Conservation (phyloP, 2,888 invertebrate genomes). For the Serripes groenlandicus region DNA sequence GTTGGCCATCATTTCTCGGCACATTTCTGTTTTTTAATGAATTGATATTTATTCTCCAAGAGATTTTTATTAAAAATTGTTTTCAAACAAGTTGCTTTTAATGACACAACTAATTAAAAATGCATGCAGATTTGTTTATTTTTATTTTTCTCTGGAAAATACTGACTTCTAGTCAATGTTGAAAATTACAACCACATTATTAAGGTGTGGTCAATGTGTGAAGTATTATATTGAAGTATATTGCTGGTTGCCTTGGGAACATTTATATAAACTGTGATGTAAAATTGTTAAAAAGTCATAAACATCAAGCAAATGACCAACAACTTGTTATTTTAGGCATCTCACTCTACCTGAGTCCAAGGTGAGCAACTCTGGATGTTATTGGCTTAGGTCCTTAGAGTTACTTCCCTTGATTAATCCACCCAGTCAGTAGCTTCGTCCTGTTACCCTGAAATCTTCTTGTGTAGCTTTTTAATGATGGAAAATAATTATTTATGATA, state of each 20-base stretch:
- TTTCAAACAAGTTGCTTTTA: too few species aligned
- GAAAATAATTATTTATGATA: constrained; percentile 50
- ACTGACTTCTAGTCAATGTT: too few species aligned
- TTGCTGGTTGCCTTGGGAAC: constrained; percentile 10
- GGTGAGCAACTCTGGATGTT: constrained; percentile 72
- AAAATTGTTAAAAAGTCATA: constrained; percentile 4
- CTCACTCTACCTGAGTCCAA: constrained; percentile 51
- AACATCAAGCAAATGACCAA: constrained; percentile 30
- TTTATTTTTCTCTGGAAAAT: too few species aligned
- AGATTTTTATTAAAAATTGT: too few species aligned
- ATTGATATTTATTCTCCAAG: too few species aligned
- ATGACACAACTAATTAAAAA: too few species aligned
- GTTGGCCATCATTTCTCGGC: too few species aligned
- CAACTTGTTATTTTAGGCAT: constrained; percentile 68
- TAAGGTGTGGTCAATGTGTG: too few species aligned
- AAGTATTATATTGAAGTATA: too few species aligned
- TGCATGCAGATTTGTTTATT: too few species aligned
- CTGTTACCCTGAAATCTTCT: constrained; percentile 62
- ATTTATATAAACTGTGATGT: not conserved
- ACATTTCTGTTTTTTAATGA: too few species aligned
- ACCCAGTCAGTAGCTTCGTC: constrained; percentile 70
- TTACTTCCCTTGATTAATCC: constrained; percentile 67
- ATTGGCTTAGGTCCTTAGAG: constrained; percentile 71
- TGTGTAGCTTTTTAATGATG: constrained; percentile 66
- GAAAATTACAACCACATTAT: too few species aligned